Evolutionary conservation across 2,888 invertebrate species (phyloP).

Genomic region (Eledona agricola): DNA sequence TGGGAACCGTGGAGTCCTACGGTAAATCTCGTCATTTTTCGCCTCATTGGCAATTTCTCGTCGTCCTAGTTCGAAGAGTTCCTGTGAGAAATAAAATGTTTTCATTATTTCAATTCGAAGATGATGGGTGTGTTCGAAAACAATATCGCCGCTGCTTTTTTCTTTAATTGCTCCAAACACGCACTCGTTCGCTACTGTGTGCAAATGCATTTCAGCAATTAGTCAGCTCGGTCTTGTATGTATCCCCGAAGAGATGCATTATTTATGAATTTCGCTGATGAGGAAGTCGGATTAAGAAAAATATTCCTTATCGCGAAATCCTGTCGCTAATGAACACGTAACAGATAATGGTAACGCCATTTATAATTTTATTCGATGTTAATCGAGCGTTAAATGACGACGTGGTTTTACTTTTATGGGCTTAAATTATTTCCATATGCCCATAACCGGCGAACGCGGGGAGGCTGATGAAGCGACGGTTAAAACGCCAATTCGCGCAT

Average conservation of each 20-base stretch:
- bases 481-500: no score
- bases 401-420: no score
- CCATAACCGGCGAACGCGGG: no score
- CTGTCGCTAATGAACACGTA: constrained; percentile 15
- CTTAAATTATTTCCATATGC: no score
- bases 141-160: constrained; percentile 19
- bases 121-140: constrained; percentile 16
- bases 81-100: constrained; percentile 27
- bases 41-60: constrained; percentile 26
- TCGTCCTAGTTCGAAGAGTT: constrained; percentile 25
- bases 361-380: no score
- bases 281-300: constrained; percentile 12
- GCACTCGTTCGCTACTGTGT: constrained; percentile 15
- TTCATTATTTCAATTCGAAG: constrained; percentile 8
- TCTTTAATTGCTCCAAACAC: constrained; percentile 17
- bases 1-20: constrained; percentile 17
- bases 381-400: no score
- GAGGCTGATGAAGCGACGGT: no score
- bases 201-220: constrained; percentile 24
- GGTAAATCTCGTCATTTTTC: constrained; percentile 23
- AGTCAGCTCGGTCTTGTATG: constrained; percentile 18
- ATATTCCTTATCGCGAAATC: constrained; percentile 8
- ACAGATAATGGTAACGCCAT: no score
- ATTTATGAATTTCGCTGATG: constrained; percentile 10
- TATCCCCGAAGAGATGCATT: constrained; percentile 14